phyloP scores from a whole-genome alignment of 2,888 invertebrate species.

The Agrenia bidenticulata region DNA sequence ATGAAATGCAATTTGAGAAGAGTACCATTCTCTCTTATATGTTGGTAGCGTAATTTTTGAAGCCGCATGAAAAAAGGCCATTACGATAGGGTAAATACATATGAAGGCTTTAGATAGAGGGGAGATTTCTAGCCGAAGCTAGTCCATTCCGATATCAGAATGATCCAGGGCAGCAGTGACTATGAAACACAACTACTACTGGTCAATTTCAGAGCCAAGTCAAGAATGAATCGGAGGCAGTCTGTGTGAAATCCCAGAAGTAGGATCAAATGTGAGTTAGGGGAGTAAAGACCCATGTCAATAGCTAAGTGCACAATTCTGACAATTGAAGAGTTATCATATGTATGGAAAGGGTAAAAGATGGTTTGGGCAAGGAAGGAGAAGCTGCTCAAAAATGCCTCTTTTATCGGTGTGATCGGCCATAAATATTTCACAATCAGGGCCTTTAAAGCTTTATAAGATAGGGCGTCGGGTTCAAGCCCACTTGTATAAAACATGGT shows the following conservation, averaged over 20 bases:
- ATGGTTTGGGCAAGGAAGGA: constrained; percentile 11
- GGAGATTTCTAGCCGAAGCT: no score
- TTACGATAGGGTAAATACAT: no score
- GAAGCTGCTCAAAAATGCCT: constrained; percentile 45
- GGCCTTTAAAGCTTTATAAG: constrained; percentile 36
- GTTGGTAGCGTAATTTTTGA: no score
- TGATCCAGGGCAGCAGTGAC: no score
- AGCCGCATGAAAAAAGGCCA: no score
- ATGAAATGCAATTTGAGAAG: no score
- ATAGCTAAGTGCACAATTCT: constrained; percentile 6
- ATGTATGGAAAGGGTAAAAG: constrained; percentile 1
- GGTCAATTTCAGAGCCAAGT: constrained; percentile 2
- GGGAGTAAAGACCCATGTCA: constrained; percentile 1
- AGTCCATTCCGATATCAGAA: no score
- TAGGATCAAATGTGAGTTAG: neutral
- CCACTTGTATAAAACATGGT: neutral
- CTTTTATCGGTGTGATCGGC: constrained; percentile 52
- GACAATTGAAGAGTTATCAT: constrained; percentile 7
- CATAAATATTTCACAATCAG: constrained; percentile 54
- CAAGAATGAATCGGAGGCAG: neutral
- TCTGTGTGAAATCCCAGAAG: neutral
- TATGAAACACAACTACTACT: neutral
- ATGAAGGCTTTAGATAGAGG: no score
- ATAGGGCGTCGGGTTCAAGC: neutral
- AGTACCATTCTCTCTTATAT: no score